Evolutionary conservation across 2,888 invertebrate genomes (phyloP), one percentile per base, ranked within the genome.

Genomic region (Phyto melanocephala): DNA sequence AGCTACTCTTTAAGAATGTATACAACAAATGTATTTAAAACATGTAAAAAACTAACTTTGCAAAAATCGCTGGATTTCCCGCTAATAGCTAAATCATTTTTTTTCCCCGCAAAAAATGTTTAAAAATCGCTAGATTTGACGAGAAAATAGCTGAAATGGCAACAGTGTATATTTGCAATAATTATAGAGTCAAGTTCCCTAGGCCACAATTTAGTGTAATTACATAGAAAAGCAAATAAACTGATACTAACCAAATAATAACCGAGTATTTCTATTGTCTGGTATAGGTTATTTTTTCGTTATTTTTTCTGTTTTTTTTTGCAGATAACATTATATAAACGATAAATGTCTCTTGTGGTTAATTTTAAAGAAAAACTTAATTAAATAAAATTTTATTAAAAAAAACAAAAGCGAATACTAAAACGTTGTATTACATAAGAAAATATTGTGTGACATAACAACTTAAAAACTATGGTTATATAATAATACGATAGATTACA

Each of bases 191-290:
- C 76, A 67, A 72, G 52, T 45, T 80, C 76, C 71, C 76, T 37
- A 62, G 71, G 71, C 76, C 76, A 67, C 81, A 81, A 77, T 81
- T 81, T 54, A 81, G 28, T 77, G 54, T 67, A 81, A 81, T 81
- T 72, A 77, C 60, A 67, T 45, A 13, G 52, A 56, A 67, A 62
- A 8, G 11, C 58, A 67, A 47, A 75, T 47, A 68, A 80, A 58
- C 42, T 58, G 65, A 79, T 58, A 79, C 33, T 22, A 58, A 22
- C 20, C 63, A 15, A 56, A 28, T 45, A 65, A 37, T 22, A 28
- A 50, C 24, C 10, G 37, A 77, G 37, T n/a, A n/a, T n/a, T n/a
- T n/a, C n/a, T n/a, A n/a, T n/a, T n/a, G n/a, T n/a, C n/a, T n/a
- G n/a, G n/a, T n/a, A n/a, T n/a, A n/a, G n/a, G n/a, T n/a, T n/a